These are phyloP conservation scores for Coremacera marginata DNA, from an alignment of 2,888 invertebrate species.

Conservation along the genomic window DNA sequence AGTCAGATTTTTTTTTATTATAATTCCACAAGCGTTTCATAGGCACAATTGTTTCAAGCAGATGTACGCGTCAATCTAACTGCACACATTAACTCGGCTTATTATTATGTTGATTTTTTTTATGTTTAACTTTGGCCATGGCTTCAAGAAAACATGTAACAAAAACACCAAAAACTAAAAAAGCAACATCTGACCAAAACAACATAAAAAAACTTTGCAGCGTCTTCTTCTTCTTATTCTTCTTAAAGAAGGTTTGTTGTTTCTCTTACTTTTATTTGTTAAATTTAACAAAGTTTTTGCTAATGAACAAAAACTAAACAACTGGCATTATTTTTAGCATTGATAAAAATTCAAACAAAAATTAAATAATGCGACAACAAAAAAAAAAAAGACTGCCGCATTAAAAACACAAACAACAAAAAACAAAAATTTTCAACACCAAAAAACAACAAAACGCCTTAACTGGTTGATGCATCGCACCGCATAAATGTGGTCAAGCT, in stretches of 20 bases:
- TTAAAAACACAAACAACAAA: neutral
- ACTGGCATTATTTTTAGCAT: neutral
- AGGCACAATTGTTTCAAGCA: too few species aligned
- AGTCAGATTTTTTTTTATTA: neutral
- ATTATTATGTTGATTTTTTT: neutral
- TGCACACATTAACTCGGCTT: too few species aligned
- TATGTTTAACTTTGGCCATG: neutral
- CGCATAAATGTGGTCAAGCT: neutral
- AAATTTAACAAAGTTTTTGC: too few species aligned
- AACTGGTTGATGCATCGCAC: neutral
- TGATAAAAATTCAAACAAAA: neutral
- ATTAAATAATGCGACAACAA: neutral
- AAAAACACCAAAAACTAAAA: too few species aligned
- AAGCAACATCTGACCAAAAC: too few species aligned
- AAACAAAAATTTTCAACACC: neutral
- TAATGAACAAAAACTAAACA: too few species aligned
- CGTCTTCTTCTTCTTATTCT: too few species aligned
- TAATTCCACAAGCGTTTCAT: too few species aligned
- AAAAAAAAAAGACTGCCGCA: neutral
- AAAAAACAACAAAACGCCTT: neutral
- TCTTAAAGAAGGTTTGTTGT: too few species aligned
- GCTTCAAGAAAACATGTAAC: conserved; percentile 1
- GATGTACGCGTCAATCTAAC: too few species aligned
- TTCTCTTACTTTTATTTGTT: too few species aligned
- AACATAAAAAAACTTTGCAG: too few species aligned